Conservation (phyloP, 2,888 invertebrate genomes). For the Elegia similella region DNA sequence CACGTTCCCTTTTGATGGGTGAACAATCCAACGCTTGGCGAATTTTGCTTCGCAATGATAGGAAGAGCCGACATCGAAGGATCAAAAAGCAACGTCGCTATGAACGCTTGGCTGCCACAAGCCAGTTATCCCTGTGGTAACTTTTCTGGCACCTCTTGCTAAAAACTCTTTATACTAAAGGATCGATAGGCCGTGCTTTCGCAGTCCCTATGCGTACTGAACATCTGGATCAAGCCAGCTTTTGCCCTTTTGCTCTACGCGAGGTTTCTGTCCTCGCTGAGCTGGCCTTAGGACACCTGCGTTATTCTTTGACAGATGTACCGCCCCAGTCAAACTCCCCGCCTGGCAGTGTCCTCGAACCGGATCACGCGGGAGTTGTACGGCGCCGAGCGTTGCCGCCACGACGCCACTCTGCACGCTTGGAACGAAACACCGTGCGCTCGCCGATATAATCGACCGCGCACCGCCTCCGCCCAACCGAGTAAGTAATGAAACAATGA, state of each 20-base stretch:
- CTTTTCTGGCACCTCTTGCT: conserved; percentile 87
- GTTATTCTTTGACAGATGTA: conserved; percentile 85
- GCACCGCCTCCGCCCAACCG: no score
- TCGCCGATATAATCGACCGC: conserved; percentile 33
- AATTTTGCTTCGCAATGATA: conserved; percentile 88
- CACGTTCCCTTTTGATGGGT: conserved; percentile 84
- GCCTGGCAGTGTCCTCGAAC: conserved; percentile 82
- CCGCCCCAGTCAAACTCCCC: conserved; percentile 86
- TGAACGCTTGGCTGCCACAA: conserved; percentile 84
- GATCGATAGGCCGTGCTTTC: conserved; percentile 86
- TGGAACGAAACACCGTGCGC: conserved; percentile 52
- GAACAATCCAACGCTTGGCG: conserved; percentile 87
- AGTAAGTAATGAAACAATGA: conserved; percentile 50
- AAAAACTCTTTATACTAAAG: conserved; percentile 80
- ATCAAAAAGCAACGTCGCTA: conserved; percentile 87
- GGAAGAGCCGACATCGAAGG: conserved; percentile 89
- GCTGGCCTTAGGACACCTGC: conserved; percentile 84
- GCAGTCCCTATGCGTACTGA: conserved; percentile 84
- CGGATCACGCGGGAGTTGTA: conserved; percentile 69
- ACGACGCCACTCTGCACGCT: conserved; percentile 77
- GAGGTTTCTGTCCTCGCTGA: conserved; percentile 86
- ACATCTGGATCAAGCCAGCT: conserved; percentile 85
- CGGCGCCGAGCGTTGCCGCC: conserved; percentile 50
- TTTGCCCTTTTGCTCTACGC: conserved; percentile 87
- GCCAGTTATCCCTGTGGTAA: conserved; percentile 87